phyloP scores from a whole-genome alignment of 2,888 invertebrate species.

The Gordius sp. region DNA sequence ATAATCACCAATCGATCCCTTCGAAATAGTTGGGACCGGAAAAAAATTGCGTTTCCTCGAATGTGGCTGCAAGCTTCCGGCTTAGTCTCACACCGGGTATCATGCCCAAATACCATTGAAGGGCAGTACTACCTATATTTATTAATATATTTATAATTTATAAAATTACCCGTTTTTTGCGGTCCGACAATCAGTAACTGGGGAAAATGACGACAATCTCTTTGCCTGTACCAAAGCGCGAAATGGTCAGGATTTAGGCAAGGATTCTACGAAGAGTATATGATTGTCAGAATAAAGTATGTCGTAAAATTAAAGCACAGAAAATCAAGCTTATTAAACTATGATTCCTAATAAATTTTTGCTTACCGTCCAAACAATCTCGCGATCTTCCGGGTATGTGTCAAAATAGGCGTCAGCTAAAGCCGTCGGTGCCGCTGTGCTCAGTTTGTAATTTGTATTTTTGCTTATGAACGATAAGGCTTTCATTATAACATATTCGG shows the following conservation, averaged over 20 bases:
- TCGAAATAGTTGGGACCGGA: slow-evolving; percentile 72
- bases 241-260: slow-evolving; percentile 72
- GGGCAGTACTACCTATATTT: slow-evolving; percentile 55
- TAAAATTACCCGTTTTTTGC: slow-evolving; percentile 63
- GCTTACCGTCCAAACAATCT: slow-evolving; percentile 91
- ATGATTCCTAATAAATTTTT: no score
- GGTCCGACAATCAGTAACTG: slow-evolving; percentile 85
- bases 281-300: not conserved
- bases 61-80: slow-evolving; percentile 60
- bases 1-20: slow-evolving; percentile 78
- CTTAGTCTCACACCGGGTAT: slow-evolving; percentile 74
- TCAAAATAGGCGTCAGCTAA: slow-evolving; percentile 78
- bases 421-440: slow-evolving; percentile 60
- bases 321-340: no score
- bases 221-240: slow-evolving; percentile 72
- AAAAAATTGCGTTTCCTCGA: slow-evolving; percentile 96
- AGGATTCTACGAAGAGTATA: slow-evolving; percentile 44
- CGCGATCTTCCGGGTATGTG: slow-evolving; percentile 65
- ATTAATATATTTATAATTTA: not conserved
- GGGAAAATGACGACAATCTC: slow-evolving; percentile 70
- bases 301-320: no score
- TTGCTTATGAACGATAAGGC: slow-evolving; percentile 79
- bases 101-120: slow-evolving; percentile 76
- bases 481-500: slow-evolving; percentile 81
- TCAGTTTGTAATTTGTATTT: slow-evolving; percentile 76